Evolutionary conservation across 2,797 vertebrate genomes (phyloP).

Genomic region (Sarcoramphus papa): DNA sequence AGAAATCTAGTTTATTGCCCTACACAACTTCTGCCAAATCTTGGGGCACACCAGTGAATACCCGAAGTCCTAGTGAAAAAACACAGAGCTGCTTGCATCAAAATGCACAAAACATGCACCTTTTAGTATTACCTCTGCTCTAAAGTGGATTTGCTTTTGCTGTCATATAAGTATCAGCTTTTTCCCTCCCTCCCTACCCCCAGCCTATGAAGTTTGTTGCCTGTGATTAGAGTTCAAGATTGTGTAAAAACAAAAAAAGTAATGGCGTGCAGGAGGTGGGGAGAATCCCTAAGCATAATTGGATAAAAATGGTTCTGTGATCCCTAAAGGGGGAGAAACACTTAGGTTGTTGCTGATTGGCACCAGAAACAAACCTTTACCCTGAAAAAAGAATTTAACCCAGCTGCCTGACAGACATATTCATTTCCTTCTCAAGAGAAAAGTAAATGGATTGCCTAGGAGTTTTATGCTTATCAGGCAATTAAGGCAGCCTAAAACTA

Average conservation of each 20-base stretch:
- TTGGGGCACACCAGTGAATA: neutral
- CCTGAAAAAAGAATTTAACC: neutral
- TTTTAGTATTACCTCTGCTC: neutral
- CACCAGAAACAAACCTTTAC: conserved; percentile 23
- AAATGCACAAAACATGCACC: neutral
- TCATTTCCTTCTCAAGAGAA: conserved; percentile 30
- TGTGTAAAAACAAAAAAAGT: neutral
- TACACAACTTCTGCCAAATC: neutral
- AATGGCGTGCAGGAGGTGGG: neutral
- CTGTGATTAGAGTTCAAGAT: neutral
- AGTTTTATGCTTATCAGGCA: conserved; percentile 54
- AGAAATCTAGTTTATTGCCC: neutral
- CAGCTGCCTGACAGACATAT: conserved; percentile 24
- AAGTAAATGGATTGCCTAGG: conserved; percentile 19
- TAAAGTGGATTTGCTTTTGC: neutral
- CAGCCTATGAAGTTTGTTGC: neutral
- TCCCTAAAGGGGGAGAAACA: neutral
- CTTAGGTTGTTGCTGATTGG: neutral
- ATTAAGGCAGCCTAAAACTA: neutral
- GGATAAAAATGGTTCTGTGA: conserved; percentile 26
- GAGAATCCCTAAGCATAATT: neutral
- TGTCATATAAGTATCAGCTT: neutral
- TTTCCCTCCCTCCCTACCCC: neutral
- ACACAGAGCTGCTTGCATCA: neutral
- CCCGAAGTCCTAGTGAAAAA: neutral